Evolutionary conservation across 2,797 vertebrate species (phyloP).

Genomic region (Hipposideros larvatus): DNA sequence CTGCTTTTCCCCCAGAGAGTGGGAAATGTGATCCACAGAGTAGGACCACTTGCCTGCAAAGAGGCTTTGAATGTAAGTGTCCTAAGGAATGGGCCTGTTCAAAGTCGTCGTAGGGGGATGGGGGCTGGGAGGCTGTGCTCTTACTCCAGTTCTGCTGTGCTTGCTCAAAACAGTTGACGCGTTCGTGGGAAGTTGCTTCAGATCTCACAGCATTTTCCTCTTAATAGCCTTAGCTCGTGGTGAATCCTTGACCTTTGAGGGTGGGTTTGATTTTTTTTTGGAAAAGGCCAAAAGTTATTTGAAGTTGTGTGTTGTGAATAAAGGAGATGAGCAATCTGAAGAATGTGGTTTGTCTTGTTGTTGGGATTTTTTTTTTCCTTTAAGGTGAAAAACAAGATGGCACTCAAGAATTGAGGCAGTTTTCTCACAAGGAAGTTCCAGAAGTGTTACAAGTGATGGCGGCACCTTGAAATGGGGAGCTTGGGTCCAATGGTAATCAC

Average conservation of each 20-base stretch:
- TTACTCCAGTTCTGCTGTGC: constrained; percentile 7
- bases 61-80: background rate
- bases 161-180: background rate
- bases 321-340: constrained; percentile 47
- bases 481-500: background rate
- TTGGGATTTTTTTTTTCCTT: background rate
- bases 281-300: constrained; percentile 79
- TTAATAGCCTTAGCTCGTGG: constrained; percentile 31
- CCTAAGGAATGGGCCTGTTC: background rate
- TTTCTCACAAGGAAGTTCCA: constrained; percentile 24
- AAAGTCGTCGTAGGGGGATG: no score
- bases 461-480: background rate
- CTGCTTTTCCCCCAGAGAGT: background rate
- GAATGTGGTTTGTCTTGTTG: constrained; percentile 51
- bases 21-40: background rate
- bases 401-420: background rate
- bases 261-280: constrained; percentile 78
- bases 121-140: background rate
- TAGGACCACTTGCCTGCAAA: background rate
- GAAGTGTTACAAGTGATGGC: background rate
- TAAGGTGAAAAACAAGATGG: background rate
- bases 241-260: constrained; percentile 75
- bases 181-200: constrained; percentile 58
- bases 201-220: constrained; percentile 41
- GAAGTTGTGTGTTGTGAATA: constrained; percentile 69